Evolutionary conservation across 2,113 vertebrate genomes (phyloP), one percentile per base, ranked within the genome.

Genomic region (Elephas maximus): DNA sequence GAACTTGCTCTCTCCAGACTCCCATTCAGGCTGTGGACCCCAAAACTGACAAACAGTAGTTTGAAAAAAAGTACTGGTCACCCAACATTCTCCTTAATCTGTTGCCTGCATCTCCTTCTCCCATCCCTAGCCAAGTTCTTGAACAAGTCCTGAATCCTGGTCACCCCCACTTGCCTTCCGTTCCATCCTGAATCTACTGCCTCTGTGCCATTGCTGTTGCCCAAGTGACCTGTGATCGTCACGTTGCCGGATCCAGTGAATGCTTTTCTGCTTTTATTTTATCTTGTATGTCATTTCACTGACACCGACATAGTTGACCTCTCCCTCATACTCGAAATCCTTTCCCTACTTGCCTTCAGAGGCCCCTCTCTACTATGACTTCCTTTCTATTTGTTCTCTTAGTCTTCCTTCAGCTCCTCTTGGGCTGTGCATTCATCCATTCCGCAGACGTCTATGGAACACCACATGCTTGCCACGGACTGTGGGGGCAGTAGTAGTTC

Each of bases 121-220:
- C 4, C 14, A 1, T 11, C 17, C 21, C 11, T 3, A 21, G 57
- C 62, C 48, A 28, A 0, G n/a, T 57, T 79, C 62, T n/a, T n/a
- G 28, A 41, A 28, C 0, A 30, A 20, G 63, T 57, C n/a, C 48
- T 17, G n/a, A 71, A 6, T 1, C 1, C 11, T 23, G 11, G 53
- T 23, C 11, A 5, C 20, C 37, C 7, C 2, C 17, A 6, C 10
- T 44, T n/a, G 14, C 62, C 8, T 48, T 26, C 21, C 48, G 18
- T 0, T 8, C 60, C 14, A 3, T 7, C 1, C n/a, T 9, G 30
- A 1, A 1, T 6, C 41, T 24, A 20, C 51, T 14, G 67, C 33
- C 67, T 20, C 8, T 5, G 5, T 6, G 8, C 21, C 20, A 8
- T 2, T 4, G 63, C 65, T 14, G 4, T 2, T 21, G 45, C 83